Conservation (phyloP, 2,888 invertebrate genomes). For the Idaea biselata region DNA sequence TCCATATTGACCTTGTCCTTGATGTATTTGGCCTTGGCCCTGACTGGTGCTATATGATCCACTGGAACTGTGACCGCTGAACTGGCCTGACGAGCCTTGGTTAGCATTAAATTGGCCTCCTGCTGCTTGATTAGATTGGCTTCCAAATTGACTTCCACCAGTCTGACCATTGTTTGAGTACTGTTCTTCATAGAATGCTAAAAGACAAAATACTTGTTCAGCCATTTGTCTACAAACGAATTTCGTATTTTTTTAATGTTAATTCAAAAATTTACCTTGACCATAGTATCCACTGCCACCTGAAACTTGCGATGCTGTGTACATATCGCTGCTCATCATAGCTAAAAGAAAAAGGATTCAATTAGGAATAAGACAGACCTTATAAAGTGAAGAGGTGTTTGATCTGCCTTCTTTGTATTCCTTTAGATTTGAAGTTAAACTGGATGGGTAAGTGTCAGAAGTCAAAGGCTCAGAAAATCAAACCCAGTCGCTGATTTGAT, state of each 20-base stretch:
- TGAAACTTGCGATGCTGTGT: conserved; percentile 48
- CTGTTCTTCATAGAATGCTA: conserved; percentile 38
- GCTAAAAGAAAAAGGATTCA: conserved; percentile 41
- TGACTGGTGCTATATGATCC: conserved; percentile 32
- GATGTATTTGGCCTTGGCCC: conserved; percentile 26
- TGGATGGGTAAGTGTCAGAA: no score
- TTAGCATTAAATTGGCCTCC: conserved; percentile 21
- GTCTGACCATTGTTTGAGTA: conserved; percentile 28
- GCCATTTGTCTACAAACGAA: background rate
- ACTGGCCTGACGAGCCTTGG: background rate
- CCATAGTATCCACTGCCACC: conserved; percentile 58
- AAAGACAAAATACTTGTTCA: conserved; percentile 11
- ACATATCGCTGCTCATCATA: conserved; percentile 57
- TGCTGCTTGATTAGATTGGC: conserved; percentile 27
- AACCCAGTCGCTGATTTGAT: background rate
- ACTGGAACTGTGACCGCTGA: conserved; percentile 20
- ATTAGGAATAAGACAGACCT: background rate
- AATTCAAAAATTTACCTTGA: conserved; percentile 50
- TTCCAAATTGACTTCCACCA: conserved; percentile 26
- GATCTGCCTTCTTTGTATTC: background rate
- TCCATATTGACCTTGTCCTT: conserved; percentile 20
- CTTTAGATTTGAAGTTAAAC: background rate
- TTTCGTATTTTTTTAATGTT: background rate
- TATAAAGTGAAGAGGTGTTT: no score
- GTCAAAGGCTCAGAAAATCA: background rate